Base-by-base conservation (phyloP, 2,113 vertebrate genomes). In the Oenanthe melanoleuca region DNA sequence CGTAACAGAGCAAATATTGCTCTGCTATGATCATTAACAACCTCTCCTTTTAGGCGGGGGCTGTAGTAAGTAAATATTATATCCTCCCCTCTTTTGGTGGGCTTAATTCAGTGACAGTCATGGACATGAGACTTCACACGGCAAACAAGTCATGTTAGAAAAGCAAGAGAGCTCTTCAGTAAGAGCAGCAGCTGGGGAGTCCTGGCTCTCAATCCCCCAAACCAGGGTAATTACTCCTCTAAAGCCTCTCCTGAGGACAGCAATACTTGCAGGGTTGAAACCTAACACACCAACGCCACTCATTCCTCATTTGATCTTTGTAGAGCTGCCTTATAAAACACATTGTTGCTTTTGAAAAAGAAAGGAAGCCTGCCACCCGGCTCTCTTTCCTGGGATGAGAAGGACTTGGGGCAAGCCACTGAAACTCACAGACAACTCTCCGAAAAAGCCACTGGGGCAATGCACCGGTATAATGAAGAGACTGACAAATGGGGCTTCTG, bases 1-100 rank as follows among this genome's bases (percentile, higher is more conserved):
- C 24, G 55, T 86, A 93, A 95, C 93, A 74, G 61, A 94, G 89
- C 73, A 93, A 94, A 93, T 75, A 91, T 47, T 81, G 38, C 63
- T 90, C 69, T 81, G 65, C n/a, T 52, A 38, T 31, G 45, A n/a
- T 73, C 59, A 45, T 63, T 59, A 66, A 56, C 8, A 34, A 17
- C 19, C 14, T 28, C 33, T 8, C 38, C 17, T 53, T 60, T 52
- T 16, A 3, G 5, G 12, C n/a, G 14, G 10, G 26, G 5, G 8
- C 11, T 42, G 12, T 26, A 34, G 9, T 10, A 12, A 34, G 9
- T 10, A 12, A 40, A 12, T 66, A 50, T 26, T 40, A 29, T 6
- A 23, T 23, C 19, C 65, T 25, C 20, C 18, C 10, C 16, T 59
- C 26, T 40, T 64, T 42, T 34, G 24, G 38, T 12, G 45, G 78